phyloP scores from a whole-genome alignment of 1,140 invertebrate genomes.

The Neuroterus valhalla region DNA sequence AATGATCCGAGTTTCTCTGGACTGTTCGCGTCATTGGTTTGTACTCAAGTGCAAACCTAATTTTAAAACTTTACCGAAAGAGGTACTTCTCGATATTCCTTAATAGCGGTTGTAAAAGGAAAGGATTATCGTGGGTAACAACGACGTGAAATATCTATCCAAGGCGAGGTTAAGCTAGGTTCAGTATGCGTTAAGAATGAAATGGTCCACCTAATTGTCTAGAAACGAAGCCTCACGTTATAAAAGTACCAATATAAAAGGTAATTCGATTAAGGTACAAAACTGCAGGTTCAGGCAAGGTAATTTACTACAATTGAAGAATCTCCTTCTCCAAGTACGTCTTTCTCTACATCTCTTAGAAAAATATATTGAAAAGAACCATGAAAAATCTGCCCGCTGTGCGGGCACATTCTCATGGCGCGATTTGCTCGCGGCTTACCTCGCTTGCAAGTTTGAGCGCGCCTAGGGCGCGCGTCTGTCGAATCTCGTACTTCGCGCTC shows the following conservation, averaged over 20 bases:
- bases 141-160: conserved; percentile 16
- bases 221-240: background rate
- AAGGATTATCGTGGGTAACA: conserved; percentile 24
- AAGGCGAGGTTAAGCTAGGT: background rate
- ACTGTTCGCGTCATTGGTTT: conserved; percentile 7
- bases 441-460: too few relatives aligned
- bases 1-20: background rate
- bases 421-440: too few relatives aligned
- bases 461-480: too few relatives aligned
- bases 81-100: conserved; percentile 18
- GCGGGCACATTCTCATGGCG: too few relatives aligned
- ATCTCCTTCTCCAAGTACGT: too few relatives aligned
- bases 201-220: conserved; percentile 5
- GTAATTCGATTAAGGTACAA: background rate
- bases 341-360: too few relatives aligned
- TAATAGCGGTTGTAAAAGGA: conserved; percentile 24
- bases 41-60: conserved; percentile 16
- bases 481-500: too few relatives aligned
- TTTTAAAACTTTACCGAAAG: conserved; percentile 14
- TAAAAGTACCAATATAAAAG: background rate
- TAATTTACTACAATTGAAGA: too few relatives aligned
- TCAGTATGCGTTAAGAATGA: conserved; percentile 9
- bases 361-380: too few relatives aligned
- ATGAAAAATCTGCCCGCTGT: too few relatives aligned
- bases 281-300: too few relatives aligned